Base-by-base conservation (phyloP, 2,888 invertebrate species). In the Catocala fraxini region DNA sequence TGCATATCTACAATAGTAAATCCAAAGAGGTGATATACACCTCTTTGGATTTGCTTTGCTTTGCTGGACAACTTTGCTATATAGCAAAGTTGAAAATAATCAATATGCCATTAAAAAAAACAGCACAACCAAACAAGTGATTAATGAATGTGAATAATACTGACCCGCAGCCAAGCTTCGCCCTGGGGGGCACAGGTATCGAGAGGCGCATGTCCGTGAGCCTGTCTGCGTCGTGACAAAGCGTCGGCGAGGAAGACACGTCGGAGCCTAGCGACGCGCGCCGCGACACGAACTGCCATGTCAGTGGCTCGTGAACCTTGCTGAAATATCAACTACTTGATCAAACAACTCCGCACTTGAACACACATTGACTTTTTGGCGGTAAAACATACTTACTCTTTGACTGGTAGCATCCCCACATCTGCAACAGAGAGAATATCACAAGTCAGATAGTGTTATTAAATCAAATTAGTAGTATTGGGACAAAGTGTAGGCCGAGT, bases 391-490 rank as follows among this genome's bases (percentile, higher is more conserved):
- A 97, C 98, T 97, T 95, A 98, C 98, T 98, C 98, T 96, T 98
- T 98, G 42, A 98, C 96, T 64, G 98, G 98, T 84, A 99, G 95
- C 97, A 98, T 98, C 75, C 98, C 98, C 76, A 98, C 97, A 95
- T 97, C 98, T 98, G 96, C 71, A 96, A 96, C 83, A 90, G 89
- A 87, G 79, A 83, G 72, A 76, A 77, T 67, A 71, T 49, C 61
- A 59, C 51, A 35, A 39, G 47, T 41, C 48, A 56, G n/a, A 51
- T 64, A 10, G 12, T 25, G n/a, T 39, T 45, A 35, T 39, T 9
- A 1, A 39, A 39, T 9, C 2, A 39, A 6, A 39, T 9, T 7
- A 7, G 9, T 6, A 0, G 35, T 39, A 39, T 7, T 7, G 35
- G 35, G 9, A 6, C 25, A 25, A 25, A 3, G 3, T 4, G 25